These are phyloP conservation scores for Physocephala rufipes DNA, from an alignment of 2,888 invertebrate species.

Conservation along the genomic window DNA sequence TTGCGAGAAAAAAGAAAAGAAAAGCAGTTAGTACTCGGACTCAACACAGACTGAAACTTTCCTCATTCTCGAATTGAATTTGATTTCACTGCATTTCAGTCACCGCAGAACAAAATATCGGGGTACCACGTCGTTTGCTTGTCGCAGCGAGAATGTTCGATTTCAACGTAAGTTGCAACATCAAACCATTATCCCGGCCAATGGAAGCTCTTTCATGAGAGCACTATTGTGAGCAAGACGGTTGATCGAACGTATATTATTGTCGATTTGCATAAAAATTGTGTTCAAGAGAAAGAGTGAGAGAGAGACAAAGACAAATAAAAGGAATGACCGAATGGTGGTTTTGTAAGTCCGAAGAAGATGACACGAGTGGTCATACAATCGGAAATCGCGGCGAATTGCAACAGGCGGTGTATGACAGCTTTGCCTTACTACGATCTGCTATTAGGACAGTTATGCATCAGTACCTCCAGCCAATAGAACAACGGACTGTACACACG, in stretches of 20 bases:
- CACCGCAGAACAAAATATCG: not conserved
- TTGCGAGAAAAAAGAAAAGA: too few species aligned
- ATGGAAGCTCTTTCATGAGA: not conserved
- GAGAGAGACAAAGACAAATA: slow-evolving; percentile 6
- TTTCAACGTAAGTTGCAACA: not conserved
- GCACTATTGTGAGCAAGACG: not conserved
- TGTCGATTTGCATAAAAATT: slow-evolving; percentile 19
- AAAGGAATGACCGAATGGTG: not conserved
- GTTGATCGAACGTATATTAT: too few species aligned
- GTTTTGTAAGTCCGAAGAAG: not conserved
- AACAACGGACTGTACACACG: slow-evolving; percentile 23
- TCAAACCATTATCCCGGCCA: slow-evolving; percentile 10
- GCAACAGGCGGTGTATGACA: slow-evolving; percentile 25
- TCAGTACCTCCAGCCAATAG: slow-evolving; percentile 20
- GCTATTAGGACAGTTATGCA: slow-evolving; percentile 39
- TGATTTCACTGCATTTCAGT: not conserved
- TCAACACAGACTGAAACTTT: not conserved
- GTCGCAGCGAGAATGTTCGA: slow-evolving; percentile 9
- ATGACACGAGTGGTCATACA: not conserved
- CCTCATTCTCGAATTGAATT: not conserved
- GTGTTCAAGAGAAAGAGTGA: not conserved
- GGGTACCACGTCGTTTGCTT: not conserved
- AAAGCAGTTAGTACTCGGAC: not conserved
- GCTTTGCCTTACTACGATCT: slow-evolving; percentile 8
- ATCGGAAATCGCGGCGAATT: not conserved